Evolutionary conservation across 1,140 invertebrate genomes (phyloP), one percentile per base, ranked within the genome.

Genomic region (Diachasmimorpha longicaudata): DNA sequence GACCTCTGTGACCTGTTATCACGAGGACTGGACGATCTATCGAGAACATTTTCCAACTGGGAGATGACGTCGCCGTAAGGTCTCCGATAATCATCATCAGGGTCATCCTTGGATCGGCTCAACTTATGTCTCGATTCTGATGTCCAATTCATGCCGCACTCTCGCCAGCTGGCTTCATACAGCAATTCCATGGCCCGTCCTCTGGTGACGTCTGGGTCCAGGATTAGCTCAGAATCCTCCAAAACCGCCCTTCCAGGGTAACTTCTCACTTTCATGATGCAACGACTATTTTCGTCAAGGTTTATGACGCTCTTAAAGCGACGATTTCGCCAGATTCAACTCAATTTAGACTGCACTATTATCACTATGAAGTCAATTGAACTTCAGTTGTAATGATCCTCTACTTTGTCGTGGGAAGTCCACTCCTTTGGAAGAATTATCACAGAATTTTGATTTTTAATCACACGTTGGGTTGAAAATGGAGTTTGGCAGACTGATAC

Each of bases 81-180:
- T 44, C 81, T 80, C 8, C 78, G 73, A 69, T 70, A 82, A 36
- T 85, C 80, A n/a, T 81, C 81, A 31, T 31, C 31, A 31, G 31
- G 31, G 31, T 31, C 31, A 4, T 71, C 76, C n/a, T 74, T 52
- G 72, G 78, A 31, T 48, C 19, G 42, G 58, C 11, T 19, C 52
- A 70, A 4, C 58, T 79, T 48, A 75, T 75, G 16, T 46, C 52
- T 77, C 39, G 81, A 66, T 42, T 75, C 76, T 55, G 76, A 83
- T 10, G 81, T 80, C 86, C 84, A 87, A 72, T 87, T 84, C 31
- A 85, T 82, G 55, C 81, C 85, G 67, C 84, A 88, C 71, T 94
- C 93, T 67, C 93, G 90, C 95, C 95, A 96, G 81, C 95, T 96
- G 48, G 94, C 94, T 80, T 95, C 94, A 85, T 96, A 96, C 37